Base-by-base conservation (phyloP, 2,888 invertebrate genomes). In the Harpalus rubripes region DNA sequence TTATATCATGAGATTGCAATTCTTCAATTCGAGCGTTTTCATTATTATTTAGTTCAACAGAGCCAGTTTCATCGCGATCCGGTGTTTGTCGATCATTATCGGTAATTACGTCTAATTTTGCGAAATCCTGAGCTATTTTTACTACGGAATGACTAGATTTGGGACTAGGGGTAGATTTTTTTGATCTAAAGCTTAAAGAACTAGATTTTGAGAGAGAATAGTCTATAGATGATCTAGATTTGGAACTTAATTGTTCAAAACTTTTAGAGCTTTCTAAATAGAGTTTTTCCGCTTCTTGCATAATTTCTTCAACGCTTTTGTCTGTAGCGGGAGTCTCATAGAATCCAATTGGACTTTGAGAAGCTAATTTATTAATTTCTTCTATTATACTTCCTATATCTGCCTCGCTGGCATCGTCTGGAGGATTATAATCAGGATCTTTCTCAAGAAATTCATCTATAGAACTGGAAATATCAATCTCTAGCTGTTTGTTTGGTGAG, bases 321-420 rank as follows among this genome's bases (percentile, higher is more conserved):
- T 92, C 92, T 44, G 92, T 92, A 0, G 89, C 89, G 85, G 90
- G 91, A 86, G 90, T 92, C 76, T 90, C 90, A 86, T 89, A 90
- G 8, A 90, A 8, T 4, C 91, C 91, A 44, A 91, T 87, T 8
- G 91, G 91, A 87, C 91, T 91, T 87, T 91, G 89, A 0, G 91
- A 91, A 8, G 91, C 91, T 39, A 91, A 89, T 86, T 94, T 93
- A 87, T 93, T 94, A 2, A 95, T 95, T 91, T 95, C 95, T 88
- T 93, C 94, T 87, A 95, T 94, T 89, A 95, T 94, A 90, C 93
- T 93, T 87, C 94, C 95, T 7, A 95, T 93, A 90, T 95, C 95
- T 78, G 93, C 92, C 87, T 94, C 93, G 68, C 92, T 92, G 32
- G 87, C 86, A 74, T 88, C 87, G 61, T 89, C 88, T 22, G 86